Base-by-base conservation (phyloP, 30 jellyfish, hydroid and myxozoan genomes). In the Cassiopea andromeda region DNA sequence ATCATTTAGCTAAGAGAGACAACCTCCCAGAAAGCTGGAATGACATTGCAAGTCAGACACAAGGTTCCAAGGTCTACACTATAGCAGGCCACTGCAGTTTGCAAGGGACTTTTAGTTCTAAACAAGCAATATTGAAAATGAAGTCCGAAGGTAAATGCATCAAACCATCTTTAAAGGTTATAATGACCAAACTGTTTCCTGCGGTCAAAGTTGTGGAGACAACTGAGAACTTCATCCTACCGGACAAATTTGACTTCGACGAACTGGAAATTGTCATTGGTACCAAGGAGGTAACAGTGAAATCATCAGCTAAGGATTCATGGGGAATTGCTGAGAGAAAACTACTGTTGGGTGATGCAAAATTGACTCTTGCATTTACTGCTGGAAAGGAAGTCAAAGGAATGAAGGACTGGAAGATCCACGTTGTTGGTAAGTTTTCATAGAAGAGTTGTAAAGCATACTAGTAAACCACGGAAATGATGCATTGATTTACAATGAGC, bases 151-250 rank as follows among this genome's bases (percentile, higher is more conserved):
- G 77, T 38, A 89, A 48, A 2, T 86, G 93, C 82, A 48, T 66
- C 15, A 78, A 80, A 71, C 97, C 97, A 46, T 89, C 97, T 1
- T 49, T 89, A 66, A 80, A 84, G 43, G 74, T 66, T 44, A 82
- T 89, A 14, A 67, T 81, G 59, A 75, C 44, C 48, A 57, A 18
- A 16, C 47, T 89, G 60, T 89, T 89, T 75, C 97, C 97, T 7
- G 5, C 88, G 1, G 80, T 89, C 73, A 60, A 71, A 4, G 80
- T 89, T 14, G 48, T 17, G 7, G 84, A 46, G 44, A 73, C 97
- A 44, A 67, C 97, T 13, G 79, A 73, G 49, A 38, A 73, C 14
- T 89, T 89, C 75, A 89, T 89, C 75, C 13, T 49, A 44, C 83
- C 97, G 2, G 97, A 89, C 27, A 60, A 66, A 14, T 89, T 78